Base-by-base conservation (phyloP, 2,888 invertebrate species). In the Perdita meconis region DNA sequence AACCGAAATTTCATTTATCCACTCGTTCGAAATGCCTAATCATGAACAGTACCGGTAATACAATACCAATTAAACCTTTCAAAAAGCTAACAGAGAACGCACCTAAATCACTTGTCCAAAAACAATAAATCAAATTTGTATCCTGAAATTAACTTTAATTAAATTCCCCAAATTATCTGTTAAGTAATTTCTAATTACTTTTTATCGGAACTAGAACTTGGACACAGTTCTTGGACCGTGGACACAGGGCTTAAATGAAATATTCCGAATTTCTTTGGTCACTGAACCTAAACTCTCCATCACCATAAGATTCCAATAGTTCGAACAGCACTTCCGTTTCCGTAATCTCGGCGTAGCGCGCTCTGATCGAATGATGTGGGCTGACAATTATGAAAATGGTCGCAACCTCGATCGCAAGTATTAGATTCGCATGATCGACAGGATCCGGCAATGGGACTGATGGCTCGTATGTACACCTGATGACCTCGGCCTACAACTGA, bases 1-100 rank as follows among this genome's bases (percentile, higher is more conserved):
- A 87, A 88, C 84, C 84, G 84, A 88, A 88, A 88, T 86, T 88
- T 88, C 82, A 88, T 83, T 84, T 85, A 87, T 88, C 80, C 30
- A 84, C 84, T 87, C 85, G 57, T 51, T 64, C 60, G 56, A 73
- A 78, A 81, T 50, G 69, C 53, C 73, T 78, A 65, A 47, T 38
- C 73, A 30, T 4, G 30, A 30, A 4, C 2, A 30, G 6, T 30
- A 2, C 6, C 6, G 6, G 6, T 30, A 30, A 30, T n/a, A n/a
- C n/a, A n/a, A n/a, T n/a, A n/a, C n/a, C n/a, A n/a, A n/a, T n/a
- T n/a, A n/a, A n/a, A n/a, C n/a, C n/a, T n/a, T n/a, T n/a, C n/a
- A n/a, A n/a, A n/a, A n/a, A n/a, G n/a, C n/a, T n/a, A n/a, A n/a
- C n/a, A n/a, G n/a, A n/a, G n/a, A n/a, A n/a, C n/a, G n/a, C n/a